Base-by-base conservation (phyloP, 1,140 invertebrate species). In the Atta colombica region DNA sequence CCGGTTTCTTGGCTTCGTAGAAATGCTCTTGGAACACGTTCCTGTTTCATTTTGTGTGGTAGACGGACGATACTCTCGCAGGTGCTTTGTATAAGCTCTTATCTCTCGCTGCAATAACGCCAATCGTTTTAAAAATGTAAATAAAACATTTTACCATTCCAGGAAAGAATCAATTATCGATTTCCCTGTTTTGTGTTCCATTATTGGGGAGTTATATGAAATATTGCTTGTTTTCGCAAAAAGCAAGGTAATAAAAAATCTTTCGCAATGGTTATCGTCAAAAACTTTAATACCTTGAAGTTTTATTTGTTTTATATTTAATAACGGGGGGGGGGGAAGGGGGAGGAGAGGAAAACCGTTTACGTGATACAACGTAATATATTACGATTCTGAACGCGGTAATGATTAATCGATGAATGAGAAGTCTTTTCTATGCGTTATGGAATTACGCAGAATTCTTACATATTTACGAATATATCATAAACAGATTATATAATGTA, bases 1-100 rank as follows among this genome's bases (percentile, higher is more conserved):
- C 74, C 74, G 35, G 74, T 45, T 78, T 80, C 21, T 66, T 14
- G n/a, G n/a, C n/a, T 53, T 80, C 45, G 21, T 39, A 69, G 65
- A 69, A 80, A 39, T 21, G 8, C 12, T 35, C 12, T 25, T 55
- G 18, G 2, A 81, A 31, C 49, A 10, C 49, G 75, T 65, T 45
- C 21, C 5, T 25, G 10, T 77, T 69, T 7, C 2, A 14, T n/a
- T 18, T 69, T 18, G 21, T 55, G 12, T 12, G 25, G 25, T 10
- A 7, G 2, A 60, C 28, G 51, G 25, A 21, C 18, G 28, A 80
- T 51, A 3, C 18, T 8, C 31, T 45, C 8, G 16, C 12, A 68
- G n/a, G 4, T 68, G 14, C 45, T 39, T 69, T 16, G 6, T 21
- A 2, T 1, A 8, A 8, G 16, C 12, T 77, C 18, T 77, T 68